A percentile compares a stretch with the other conserved stretches of the same genome.
Evolutionary conservation across 2,113 vertebrate genomes (phyloP).

Genomic region (Pachycephala philippinensis): DNA sequence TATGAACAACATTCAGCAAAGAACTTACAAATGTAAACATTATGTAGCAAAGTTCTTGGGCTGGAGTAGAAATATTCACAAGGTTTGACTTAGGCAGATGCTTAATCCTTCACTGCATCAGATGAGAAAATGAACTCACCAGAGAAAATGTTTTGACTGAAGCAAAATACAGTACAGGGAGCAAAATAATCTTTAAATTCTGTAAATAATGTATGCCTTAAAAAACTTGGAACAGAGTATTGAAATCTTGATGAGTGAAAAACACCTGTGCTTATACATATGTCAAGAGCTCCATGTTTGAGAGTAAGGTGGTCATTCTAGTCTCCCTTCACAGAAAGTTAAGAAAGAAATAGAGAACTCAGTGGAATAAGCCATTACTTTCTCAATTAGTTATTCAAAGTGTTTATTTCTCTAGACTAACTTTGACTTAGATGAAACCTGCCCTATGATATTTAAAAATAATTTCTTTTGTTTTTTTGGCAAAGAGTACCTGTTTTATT

Average conservation of each 20-base stretch:
- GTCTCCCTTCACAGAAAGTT: neutral
- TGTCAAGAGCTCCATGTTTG: neutral
- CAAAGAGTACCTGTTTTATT: neutral
- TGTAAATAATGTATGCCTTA: neutral
- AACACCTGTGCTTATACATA: neutral
- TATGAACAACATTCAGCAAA: neutral
- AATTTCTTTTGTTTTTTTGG: neutral
- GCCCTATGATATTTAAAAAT: neutral
- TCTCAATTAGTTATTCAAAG: neutral
- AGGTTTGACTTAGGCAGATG: neutral
- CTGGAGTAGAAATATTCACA: neutral
- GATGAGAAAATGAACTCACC: neutral
- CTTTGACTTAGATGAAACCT: neutral
- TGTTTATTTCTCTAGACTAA: neutral
- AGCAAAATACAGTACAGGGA: neutral
- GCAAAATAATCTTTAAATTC: neutral
- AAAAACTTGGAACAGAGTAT: neutral
- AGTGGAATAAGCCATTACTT: neutral
- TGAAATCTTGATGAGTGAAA: neutral
- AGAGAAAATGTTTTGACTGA: neutral
- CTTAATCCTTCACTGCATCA: neutral
- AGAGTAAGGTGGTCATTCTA: neutral
- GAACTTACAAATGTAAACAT: neutral
- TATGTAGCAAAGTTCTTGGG: neutral
- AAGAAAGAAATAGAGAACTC: neutral